Percentiles rank a stretch among this genome's conserved stretches.
Evolutionary conservation across 2,888 invertebrate species (phyloP).

Genomic region (Hoplodrina ambigua): DNA sequence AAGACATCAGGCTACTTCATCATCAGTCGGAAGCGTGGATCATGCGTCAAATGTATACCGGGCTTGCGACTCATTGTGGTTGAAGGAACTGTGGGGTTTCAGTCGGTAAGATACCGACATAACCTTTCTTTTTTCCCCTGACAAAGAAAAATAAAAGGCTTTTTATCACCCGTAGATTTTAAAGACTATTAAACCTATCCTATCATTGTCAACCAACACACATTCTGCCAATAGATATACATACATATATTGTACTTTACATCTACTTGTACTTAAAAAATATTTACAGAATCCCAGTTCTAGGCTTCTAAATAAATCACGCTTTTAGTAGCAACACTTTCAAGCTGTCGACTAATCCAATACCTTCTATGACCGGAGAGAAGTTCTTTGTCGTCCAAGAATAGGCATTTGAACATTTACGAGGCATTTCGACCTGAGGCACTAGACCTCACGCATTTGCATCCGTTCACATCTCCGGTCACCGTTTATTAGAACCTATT

Average conservation of each 20-base stretch:
- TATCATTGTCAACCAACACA: background rate
- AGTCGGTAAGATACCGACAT: no score
- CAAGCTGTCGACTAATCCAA: slow-evolving; percentile 33
- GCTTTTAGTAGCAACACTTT: background rate
- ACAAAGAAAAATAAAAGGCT: no score
- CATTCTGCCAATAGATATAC: background rate
- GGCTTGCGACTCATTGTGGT: no score
- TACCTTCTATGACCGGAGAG: slow-evolving; percentile 16
- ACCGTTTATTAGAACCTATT: slow-evolving; percentile 43
- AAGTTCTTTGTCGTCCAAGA: slow-evolving; percentile 48
- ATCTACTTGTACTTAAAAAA: no score
- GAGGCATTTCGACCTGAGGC: slow-evolving; percentile 33
- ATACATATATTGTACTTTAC: no score
- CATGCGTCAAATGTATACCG: no score
- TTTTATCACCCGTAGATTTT: no score
- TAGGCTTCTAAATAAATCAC: slow-evolving; percentile 16
- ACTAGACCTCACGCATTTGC: slow-evolving; percentile 54
- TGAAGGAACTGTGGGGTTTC: no score
- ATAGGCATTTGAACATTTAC: slow-evolving; percentile 51
- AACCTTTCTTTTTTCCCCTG: no score
- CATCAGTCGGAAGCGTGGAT: no score
- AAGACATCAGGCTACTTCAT: no score
- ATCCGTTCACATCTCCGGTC: slow-evolving; percentile 36
- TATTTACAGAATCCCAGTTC: background rate
- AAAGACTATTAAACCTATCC: background rate